phyloP scores from a whole-genome alignment of 2,797 vertebrate species.

The Cryptoblepharus egeriae region DNA sequence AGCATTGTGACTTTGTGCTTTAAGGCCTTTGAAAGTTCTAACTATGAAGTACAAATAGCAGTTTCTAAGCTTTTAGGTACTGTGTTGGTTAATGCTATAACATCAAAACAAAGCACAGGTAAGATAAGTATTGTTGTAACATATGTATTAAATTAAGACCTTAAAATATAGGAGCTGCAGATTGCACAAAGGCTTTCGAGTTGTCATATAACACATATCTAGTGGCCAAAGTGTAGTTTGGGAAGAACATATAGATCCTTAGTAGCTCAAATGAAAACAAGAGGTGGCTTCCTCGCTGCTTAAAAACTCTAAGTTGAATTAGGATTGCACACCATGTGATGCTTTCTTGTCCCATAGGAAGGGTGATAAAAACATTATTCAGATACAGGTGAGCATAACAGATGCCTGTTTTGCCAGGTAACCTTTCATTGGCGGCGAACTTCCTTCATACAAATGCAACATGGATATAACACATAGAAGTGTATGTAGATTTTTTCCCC shows the following conservation, averaged over 20 bases:
- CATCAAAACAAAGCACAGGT: conserved; percentile 80
- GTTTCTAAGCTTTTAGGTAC: conserved; percentile 88
- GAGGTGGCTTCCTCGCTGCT: background rate
- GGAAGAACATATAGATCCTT: background rate
- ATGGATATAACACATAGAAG: background rate
- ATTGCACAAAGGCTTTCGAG: too few species aligned
- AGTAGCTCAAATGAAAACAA: background rate
- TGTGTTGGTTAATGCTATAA: conserved; percentile 84
- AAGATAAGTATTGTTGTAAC: conserved; percentile 35
- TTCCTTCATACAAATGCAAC: background rate
- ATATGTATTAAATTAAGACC: background rate
- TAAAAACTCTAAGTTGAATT: background rate
- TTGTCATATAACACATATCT: too few species aligned
- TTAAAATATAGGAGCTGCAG: too few species aligned
- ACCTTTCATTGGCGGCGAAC: background rate
- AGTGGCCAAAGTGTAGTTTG: too few species aligned
- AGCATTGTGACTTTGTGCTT: conserved; percentile 91
- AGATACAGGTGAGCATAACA: background rate
- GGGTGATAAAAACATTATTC: background rate
- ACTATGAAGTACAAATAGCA: conserved; percentile 84
- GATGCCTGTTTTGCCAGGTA: background rate
- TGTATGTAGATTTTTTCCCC: background rate
- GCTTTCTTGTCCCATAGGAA: background rate
- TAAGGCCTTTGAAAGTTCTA: conserved; percentile 92
- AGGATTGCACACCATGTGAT: background rate